Evolutionary conservation across 2,888 invertebrate genomes (phyloP).

Genomic region (Drosophila trichaetosa): DNA sequence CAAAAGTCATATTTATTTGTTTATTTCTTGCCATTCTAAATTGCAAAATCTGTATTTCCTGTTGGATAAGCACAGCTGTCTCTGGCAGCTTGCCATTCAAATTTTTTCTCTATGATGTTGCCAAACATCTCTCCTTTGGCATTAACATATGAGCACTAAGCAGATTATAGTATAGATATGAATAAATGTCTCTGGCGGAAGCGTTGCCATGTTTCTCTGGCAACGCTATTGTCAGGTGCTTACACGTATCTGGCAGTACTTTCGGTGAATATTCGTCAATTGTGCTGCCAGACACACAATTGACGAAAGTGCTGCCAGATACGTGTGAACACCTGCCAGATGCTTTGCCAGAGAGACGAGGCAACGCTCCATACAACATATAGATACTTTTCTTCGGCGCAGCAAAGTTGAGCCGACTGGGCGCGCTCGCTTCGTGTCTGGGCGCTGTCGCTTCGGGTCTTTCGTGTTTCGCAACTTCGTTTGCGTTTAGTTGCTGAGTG

Average conservation of each 20-base stretch:
- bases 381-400: background rate
- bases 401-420: background rate
- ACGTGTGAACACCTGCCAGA: background rate
- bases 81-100: background rate
- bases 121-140: background rate
- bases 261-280: background rate
- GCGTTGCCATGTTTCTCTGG: background rate
- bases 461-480: background rate
- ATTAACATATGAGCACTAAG: background rate
- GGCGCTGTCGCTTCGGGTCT: background rate
- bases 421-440: background rate
- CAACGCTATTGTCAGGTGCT: background rate
- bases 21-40: background rate
- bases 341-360: background rate
- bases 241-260: background rate
- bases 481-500: background rate
- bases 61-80: background rate
- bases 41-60: background rate
- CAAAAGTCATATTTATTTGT: background rate
- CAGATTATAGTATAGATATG: background rate
- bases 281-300: background rate
- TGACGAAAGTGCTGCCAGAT: too few species aligned
- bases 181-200: background rate
- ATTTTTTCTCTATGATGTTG: background rate
- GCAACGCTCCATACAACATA: background rate